Conservation (phyloP, 2,888 invertebrate species). For the Drosophila mettleri region DNA sequence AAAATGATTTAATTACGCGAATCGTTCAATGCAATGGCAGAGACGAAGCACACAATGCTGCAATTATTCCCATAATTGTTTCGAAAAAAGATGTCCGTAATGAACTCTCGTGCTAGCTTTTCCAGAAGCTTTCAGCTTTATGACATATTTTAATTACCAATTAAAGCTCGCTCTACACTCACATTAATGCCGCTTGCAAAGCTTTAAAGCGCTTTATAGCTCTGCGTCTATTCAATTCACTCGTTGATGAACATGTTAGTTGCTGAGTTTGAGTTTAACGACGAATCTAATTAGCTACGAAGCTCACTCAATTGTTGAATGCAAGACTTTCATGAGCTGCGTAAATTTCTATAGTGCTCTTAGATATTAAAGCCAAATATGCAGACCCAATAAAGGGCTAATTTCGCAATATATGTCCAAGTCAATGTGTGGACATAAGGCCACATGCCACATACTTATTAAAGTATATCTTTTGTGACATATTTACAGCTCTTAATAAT, state of each 20-base stretch:
- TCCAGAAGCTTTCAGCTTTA: background rate
- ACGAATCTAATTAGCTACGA: background rate
- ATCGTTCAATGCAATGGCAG: slow-evolving; percentile 1
- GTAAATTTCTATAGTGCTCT: background rate
- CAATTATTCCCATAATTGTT: background rate
- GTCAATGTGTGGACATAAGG: background rate
- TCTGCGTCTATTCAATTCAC: background rate
- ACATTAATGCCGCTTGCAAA: background rate
- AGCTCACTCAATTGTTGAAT: background rate
- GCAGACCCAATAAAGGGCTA: background rate
- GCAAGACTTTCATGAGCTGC: too few species aligned
- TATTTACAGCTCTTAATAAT: background rate
- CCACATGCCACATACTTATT: background rate
- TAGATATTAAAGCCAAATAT: background rate
- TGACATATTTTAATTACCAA: slow-evolving; percentile 8
- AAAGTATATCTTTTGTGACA: too few species aligned
- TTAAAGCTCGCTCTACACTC: background rate
- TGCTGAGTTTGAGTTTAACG: background rate
- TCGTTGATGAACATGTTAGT: background rate
- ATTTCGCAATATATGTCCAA: background rate
- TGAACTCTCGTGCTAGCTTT: background rate
- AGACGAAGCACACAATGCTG: background rate
- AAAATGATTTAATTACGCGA: slow-evolving; percentile 15
- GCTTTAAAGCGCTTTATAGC: background rate
- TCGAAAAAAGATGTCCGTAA: background rate